phyloP scores from a whole-genome alignment of 2,797 vertebrate species.

The Champsocephalus esox region DNA sequence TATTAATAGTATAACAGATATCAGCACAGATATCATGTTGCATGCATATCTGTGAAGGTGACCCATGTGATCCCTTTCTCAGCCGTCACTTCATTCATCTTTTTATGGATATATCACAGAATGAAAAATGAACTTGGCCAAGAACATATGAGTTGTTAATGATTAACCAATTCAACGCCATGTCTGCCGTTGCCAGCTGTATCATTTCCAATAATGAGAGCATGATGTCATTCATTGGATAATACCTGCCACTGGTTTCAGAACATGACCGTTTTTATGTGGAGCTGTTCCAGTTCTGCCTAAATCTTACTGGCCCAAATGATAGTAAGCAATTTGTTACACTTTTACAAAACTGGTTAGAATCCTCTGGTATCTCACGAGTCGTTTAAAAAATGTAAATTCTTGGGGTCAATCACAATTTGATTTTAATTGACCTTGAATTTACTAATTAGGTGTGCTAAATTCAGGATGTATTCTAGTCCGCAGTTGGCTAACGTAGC shows the following conservation, averaged over 20 bases:
- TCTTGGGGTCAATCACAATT: too few relatives aligned
- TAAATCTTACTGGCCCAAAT: not conserved
- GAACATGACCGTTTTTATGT: not conserved
- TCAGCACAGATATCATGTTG: not conserved
- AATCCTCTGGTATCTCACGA: too few relatives aligned
- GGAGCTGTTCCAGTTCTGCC: not conserved
- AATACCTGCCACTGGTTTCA: not conserved
- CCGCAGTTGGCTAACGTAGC: too few relatives aligned
- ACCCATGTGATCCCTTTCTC: conserved; percentile 6
- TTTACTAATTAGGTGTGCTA: too few relatives aligned
- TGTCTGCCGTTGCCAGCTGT: not conserved
- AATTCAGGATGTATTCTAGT: too few relatives aligned
- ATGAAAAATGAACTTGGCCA: conserved; percentile 28
- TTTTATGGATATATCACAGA: conserved; percentile 30
- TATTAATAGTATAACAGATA: conserved; percentile 4
- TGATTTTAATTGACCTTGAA: too few relatives aligned
- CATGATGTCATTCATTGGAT: conserved; percentile 15
- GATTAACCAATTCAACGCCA: conserved; percentile 41
- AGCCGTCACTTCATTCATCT: not conserved
- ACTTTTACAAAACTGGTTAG: not conserved
- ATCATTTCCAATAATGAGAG: not conserved
- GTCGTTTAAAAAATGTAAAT: too few relatives aligned
- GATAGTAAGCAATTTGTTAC: not conserved
- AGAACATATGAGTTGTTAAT: conserved; percentile 42
- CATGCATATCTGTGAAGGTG: conserved; percentile 2